Percentiles rank a stretch among this genome's conserved stretches.
phyloP scores from a whole-genome alignment of 2,888 invertebrate genomes.

The Ceraclea dissimilis region DNA sequence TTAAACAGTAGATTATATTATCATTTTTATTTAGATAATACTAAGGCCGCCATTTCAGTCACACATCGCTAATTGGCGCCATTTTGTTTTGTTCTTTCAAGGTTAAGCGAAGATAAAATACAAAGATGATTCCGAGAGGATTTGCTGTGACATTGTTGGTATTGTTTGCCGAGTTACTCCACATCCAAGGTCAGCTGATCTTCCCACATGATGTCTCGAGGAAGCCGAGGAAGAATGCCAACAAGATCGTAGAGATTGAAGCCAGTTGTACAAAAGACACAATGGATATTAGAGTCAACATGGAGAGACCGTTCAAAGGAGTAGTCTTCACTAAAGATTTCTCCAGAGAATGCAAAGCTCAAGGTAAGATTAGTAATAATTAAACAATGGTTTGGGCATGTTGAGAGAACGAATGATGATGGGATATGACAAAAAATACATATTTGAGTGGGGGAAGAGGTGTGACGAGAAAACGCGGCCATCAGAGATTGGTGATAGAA shows the following conservation, averaged over 20 bases:
- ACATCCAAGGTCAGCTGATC: slow-evolving; percentile 20
- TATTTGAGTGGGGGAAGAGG: too few species aligned
- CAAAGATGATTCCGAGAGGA: slow-evolving; percentile 23
- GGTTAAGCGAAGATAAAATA: neutral
- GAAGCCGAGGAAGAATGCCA: slow-evolving; percentile 31
- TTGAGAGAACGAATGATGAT: too few species aligned
- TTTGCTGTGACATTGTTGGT: slow-evolving; percentile 4
- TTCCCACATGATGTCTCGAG: slow-evolving; percentile 22
- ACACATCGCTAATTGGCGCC: neutral
- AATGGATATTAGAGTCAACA: slow-evolving; percentile 53
- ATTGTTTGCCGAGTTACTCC: slow-evolving; percentile 6
- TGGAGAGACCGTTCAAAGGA: slow-evolving; percentile 62
- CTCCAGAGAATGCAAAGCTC: slow-evolving; percentile 59
- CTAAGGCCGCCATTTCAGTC: neutral
- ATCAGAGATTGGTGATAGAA: too few species aligned
- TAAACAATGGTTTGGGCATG: too few species aligned
- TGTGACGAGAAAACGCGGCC: too few species aligned
- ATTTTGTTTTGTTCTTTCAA: neutral
- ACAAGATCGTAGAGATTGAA: slow-evolving; percentile 51
- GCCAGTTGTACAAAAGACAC: slow-evolving; percentile 56
- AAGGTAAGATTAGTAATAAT: slow-evolving; percentile 43
- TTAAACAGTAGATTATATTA: neutral
- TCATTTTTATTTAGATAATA: neutral
- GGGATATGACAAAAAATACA: too few species aligned
- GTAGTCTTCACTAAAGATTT: slow-evolving; percentile 69